Conservation (phyloP, 2,888 invertebrate genomes). For the Subacronicta megacephala region DNA sequence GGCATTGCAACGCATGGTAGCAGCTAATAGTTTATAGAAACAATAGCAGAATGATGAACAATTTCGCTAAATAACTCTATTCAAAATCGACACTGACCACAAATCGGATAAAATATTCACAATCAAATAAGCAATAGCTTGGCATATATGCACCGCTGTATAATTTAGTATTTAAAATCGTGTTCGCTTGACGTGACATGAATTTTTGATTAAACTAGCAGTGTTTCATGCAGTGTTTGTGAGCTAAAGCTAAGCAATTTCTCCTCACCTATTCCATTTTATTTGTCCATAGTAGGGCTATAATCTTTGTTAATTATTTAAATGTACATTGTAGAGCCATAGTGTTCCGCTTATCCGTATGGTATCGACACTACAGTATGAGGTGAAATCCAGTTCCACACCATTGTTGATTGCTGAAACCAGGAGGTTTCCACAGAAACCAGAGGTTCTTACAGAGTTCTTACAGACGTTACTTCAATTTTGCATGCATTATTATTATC, state of each 20-base stretch:
- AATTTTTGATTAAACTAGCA: constrained; percentile 38
- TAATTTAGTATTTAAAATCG: constrained; percentile 49
- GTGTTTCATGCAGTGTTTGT: not conserved
- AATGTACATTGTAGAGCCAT: not conserved
- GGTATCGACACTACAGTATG: too few relatives aligned
- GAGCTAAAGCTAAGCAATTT: not conserved
- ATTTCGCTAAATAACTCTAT: constrained; percentile 28
- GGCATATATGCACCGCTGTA: constrained; percentile 19
- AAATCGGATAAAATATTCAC: constrained; percentile 42
- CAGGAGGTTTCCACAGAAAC: too few relatives aligned
- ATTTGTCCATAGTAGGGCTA: not conserved
- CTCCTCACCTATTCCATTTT: not conserved
- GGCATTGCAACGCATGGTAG: too few relatives aligned
- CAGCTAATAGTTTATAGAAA: constrained; percentile 3
- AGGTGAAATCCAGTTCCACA: too few relatives aligned
- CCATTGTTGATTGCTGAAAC: too few relatives aligned
- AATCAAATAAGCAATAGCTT: constrained; percentile 40
- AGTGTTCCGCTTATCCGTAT: too few relatives aligned
- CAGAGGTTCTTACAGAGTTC: too few relatives aligned
- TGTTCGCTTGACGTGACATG: constrained; percentile 36
- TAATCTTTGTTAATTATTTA: not conserved
- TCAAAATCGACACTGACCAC: constrained; percentile 31
- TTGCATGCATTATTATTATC: too few relatives aligned
- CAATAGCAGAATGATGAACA: constrained; percentile 28
- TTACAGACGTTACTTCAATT: too few relatives aligned